phyloP scores from a whole-genome alignment of 2,888 invertebrate species.

The Aphidius colemani region DNA sequence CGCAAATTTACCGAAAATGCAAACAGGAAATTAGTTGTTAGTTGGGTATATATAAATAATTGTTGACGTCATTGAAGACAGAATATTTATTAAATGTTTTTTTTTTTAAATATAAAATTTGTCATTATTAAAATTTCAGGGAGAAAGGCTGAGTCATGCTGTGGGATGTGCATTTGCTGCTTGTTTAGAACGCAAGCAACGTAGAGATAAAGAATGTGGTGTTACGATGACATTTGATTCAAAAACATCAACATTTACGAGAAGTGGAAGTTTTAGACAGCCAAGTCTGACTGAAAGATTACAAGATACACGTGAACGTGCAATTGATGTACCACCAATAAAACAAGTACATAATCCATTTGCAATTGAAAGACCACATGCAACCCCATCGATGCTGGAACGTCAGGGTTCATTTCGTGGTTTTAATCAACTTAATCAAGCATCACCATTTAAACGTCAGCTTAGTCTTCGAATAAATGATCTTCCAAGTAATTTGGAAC shows the following conservation, averaged over 20 bases:
- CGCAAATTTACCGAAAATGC: no score
- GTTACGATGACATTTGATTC: slow-evolving; percentile 92
- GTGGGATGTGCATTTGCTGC: slow-evolving; percentile 99
- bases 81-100: no score
- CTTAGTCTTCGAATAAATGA: slow-evolving; percentile 93
- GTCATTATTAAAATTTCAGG: slow-evolving; percentile 61
- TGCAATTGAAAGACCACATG: slow-evolving; percentile 94
- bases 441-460: slow-evolving; percentile 94
- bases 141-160: slow-evolving; percentile 97
- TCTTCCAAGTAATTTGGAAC: slow-evolving; percentile 92
- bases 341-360: slow-evolving; percentile 82
- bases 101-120: background rate
- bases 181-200: slow-evolving; percentile 96
- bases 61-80: no score
- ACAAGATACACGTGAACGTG: slow-evolving; percentile 63
- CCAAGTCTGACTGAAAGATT: slow-evolving; percentile 80
- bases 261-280: slow-evolving; percentile 90
- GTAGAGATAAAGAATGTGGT: slow-evolving; percentile 93
- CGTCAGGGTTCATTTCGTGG: slow-evolving; percentile 95
- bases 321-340: slow-evolving; percentile 65
- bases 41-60: no score
- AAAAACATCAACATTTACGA: slow-evolving; percentile 87
- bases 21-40: no score
- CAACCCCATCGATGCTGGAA: slow-evolving; percentile 91
- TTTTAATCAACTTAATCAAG: slow-evolving; percentile 79